phyloP scores from a whole-genome alignment of 2,797 vertebrate genomes.

The Taeniopygia guttata region DNA sequence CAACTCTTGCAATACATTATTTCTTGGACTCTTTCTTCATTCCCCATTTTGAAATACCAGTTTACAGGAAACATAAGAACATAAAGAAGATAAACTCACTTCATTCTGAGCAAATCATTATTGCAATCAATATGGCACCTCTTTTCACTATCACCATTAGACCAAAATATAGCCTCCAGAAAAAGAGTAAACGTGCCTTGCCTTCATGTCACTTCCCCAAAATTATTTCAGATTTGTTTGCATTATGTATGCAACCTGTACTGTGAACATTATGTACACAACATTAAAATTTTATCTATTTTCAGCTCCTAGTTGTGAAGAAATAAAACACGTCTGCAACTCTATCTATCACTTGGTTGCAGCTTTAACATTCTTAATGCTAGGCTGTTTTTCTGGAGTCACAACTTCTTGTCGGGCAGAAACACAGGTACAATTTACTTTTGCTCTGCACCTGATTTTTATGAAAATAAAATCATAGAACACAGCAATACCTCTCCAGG shows the following conservation, averaged over 20 bases:
- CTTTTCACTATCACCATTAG: not conserved
- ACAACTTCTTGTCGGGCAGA: not conserved
- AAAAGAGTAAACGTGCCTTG: not conserved
- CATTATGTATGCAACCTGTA: not conserved
- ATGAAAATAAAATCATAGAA: not conserved
- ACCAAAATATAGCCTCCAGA: not conserved
- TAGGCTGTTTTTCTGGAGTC: not conserved
- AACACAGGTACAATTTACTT: not conserved
- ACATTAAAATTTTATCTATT: not conserved
- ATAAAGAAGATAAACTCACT: not conserved
- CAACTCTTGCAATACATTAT: not conserved
- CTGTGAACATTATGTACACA: not conserved
- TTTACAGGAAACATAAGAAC: not conserved
- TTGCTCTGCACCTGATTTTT: not conserved
- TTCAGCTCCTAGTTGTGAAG: not conserved
- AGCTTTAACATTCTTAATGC: not conserved
- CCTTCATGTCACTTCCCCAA: not conserved
- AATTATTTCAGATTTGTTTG: not conserved
- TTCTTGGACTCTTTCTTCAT: not conserved
- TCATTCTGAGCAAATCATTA: not conserved
- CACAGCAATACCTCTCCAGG: not conserved
- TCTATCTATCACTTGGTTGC: not conserved
- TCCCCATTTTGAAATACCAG: not conserved
- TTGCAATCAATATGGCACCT: not conserved
- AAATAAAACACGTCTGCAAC: not conserved